phyloP scores from a whole-genome alignment of 2,113 vertebrate genomes.

The Indicator indicator region DNA sequence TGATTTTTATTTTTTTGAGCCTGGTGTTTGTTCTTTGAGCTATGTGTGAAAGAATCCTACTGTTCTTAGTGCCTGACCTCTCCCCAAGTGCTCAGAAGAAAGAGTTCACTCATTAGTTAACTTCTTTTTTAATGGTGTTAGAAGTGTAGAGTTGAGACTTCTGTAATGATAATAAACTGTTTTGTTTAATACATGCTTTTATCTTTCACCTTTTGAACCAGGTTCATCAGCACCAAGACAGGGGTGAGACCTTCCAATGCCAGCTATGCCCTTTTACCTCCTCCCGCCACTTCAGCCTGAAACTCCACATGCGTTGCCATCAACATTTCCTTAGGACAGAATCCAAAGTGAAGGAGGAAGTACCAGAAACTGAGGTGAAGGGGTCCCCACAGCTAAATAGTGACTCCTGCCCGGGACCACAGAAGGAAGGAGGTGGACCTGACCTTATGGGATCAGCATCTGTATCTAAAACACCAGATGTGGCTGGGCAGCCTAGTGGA shows the following conservation, averaged over 20 bases:
- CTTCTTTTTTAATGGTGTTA: background rate
- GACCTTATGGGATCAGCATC: constrained; percentile 73
- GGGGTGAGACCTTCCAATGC: constrained; percentile 98
- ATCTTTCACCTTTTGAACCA: constrained; percentile 64
- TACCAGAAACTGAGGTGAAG: constrained; percentile 91
- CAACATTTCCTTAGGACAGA: constrained; percentile 97
- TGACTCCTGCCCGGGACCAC: constrained; percentile 80
- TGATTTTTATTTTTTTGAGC: background rate
- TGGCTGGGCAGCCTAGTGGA: constrained; percentile 82
- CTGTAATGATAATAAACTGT: background rate
- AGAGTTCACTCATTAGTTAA: background rate
- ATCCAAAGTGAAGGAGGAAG: constrained; percentile 97
- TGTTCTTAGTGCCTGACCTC: background rate
- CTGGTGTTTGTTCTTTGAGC: background rate
- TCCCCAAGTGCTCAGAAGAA: background rate
- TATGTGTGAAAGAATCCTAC: background rate
- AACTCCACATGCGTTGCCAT: constrained; percentile 99
- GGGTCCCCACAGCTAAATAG: constrained; percentile 81
- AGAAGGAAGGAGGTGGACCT: constrained; percentile 74
- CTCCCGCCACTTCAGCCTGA: constrained; percentile 99
- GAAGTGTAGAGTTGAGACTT: background rate
- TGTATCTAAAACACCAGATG: constrained; percentile 78
- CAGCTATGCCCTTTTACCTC: constrained; percentile 99
- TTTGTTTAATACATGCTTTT: constrained; percentile 22
- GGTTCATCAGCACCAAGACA: constrained; percentile 99